These are phyloP conservation scores for Gasteruption jaculator DNA, from an alignment of 2,888 invertebrate species.

Conservation along the genomic window DNA sequence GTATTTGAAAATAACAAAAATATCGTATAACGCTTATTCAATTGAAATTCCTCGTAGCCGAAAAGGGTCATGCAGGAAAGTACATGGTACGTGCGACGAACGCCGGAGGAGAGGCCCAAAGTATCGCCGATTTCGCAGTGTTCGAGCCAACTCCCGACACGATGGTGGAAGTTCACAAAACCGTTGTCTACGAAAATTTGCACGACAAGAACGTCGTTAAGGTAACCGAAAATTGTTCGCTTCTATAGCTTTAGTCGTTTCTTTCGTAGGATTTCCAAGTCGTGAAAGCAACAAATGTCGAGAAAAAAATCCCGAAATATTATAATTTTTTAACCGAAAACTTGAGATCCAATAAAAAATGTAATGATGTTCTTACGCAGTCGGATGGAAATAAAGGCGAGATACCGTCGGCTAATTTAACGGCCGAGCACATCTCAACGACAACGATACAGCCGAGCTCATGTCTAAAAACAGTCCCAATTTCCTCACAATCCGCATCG, in stretches of 20 bases:
- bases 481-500: slow-evolving; percentile 27
- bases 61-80: slow-evolving; percentile 67
- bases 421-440: slow-evolving; percentile 37
- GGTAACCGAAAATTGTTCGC: slow-evolving; percentile 39
- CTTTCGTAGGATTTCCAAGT: too few relatives aligned
- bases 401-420: slow-evolving; percentile 40
- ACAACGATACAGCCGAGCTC: slow-evolving; percentile 44
- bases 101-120: slow-evolving; percentile 76
- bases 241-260: too few relatives aligned
- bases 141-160: slow-evolving; percentile 66
- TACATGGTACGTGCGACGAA: slow-evolving; percentile 73
- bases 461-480: slow-evolving; percentile 34
- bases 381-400: slow-evolving; percentile 41
- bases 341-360: background rate
- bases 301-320: too few relatives aligned
- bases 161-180: slow-evolving; percentile 65
- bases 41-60: too few relatives aligned
- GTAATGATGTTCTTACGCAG: slow-evolving; percentile 27
- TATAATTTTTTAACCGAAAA: too few relatives aligned
- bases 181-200: slow-evolving; percentile 60
- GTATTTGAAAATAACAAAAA: too few relatives aligned
- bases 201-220: slow-evolving; percentile 43
- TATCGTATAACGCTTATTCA: too few relatives aligned
- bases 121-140: slow-evolving; percentile 74
- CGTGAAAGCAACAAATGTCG: too few relatives aligned